Conservation (phyloP, 37 sponge, comb jelly and placozoan genomes). For the Bolinopsis microptera region DNA sequence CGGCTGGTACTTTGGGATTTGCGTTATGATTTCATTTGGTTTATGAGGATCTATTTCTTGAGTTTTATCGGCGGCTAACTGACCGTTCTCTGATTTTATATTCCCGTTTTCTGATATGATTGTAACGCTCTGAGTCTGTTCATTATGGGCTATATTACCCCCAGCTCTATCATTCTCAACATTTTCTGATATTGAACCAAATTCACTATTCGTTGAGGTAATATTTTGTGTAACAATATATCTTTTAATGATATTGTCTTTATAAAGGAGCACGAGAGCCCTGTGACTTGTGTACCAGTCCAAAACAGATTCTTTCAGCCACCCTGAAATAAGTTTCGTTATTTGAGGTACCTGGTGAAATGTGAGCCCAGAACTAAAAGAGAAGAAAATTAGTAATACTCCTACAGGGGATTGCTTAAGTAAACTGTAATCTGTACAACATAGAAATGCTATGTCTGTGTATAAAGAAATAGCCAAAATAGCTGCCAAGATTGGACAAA, state of each 20-base stretch:
- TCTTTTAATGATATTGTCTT: neutral
- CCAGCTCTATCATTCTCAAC: neutral
- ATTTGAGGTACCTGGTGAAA: neutral
- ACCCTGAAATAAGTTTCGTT: neutral
- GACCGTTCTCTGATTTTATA: neutral
- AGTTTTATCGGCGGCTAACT: neutral
- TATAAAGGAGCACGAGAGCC: neutral
- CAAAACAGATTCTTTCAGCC: neutral
- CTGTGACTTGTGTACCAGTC: neutral
- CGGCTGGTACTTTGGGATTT: neutral
- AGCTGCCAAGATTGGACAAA: too few species aligned
- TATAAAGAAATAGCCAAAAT: too few species aligned
- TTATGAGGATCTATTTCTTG: neutral
- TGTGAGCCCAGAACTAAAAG: too few species aligned
- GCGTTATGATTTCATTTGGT: neutral
- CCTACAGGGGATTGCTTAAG: too few species aligned
- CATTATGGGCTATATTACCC: neutral
- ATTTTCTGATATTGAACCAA: neutral
- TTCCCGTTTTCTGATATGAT: too few species aligned
- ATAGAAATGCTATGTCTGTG: too few species aligned
- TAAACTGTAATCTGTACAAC: too few species aligned
- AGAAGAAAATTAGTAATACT: too few species aligned
- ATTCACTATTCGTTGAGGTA: neutral
- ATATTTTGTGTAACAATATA: neutral
- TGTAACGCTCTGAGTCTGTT: too few species aligned